Evolutionary conservation across 1,140 invertebrate species (phyloP), one percentile per base, ranked within the genome.

Genomic region (Subanguina moxae): DNA sequence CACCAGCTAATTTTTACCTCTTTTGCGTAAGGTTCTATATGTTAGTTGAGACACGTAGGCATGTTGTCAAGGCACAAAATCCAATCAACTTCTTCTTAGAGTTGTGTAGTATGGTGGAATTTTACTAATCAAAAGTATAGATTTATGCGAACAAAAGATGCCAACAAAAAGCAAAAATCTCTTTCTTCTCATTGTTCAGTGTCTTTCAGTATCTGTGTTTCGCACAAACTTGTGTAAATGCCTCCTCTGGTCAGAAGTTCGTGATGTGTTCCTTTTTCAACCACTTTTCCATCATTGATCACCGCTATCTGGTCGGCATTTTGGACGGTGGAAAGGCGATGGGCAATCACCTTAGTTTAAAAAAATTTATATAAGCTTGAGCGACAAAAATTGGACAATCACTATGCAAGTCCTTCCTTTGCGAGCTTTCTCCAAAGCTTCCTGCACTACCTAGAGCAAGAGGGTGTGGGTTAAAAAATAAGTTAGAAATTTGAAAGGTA

Each of bases 271-370:
- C 70, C 74, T 11, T 65, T 23, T 64, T 76, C 76, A n/a, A 71
- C 67, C 30, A 78, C 62, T 32, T 52, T 52, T 15, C 74, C 74
- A 43, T 78, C 74, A 23, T 72, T 68, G 32, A 76, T 65, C 21
- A 76, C 74, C 13, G 72, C 64, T 65, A 81, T 94, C 30, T 87
- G 78, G 82, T 91, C 87, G 0, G 89, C 88, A 80, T 89, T 87
- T 74, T 88, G 85, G 42, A 91, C 87, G 0, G 90, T 90, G 0
- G 88, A 87, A 3, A 91, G 84, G 5, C 90, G 86, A 83, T 91
- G 90, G 0, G 90, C 90, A 67, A 91, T 90, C n/a, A n/a, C n/a
- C n/a, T 17, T 76, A 67, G 17, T n/a, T n/a, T n/a, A n/a, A 71
- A 32, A 32, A 62, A 70, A 21, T 62, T 70, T 28, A 62, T 28